Percentiles rank a stretch among this genome's conserved stretches.
Evolutionary conservation across 2,113 vertebrate genomes (phyloP).

Genomic region (Cyprinodon variegatus): DNA sequence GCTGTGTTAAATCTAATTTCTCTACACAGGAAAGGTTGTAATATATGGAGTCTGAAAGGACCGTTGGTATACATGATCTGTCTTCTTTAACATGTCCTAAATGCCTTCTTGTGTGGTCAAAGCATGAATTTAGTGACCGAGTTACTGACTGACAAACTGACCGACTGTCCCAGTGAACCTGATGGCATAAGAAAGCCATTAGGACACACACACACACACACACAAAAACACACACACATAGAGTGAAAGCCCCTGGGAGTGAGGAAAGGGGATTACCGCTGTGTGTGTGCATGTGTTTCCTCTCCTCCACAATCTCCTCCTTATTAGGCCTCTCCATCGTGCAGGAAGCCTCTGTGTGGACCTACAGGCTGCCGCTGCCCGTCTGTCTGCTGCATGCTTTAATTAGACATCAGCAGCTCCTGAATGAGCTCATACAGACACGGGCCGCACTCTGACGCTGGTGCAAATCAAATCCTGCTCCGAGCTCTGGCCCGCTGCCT

Average conservation of each 20-base stretch:
- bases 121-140: conserved; percentile 22
- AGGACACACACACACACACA: conserved; percentile 11
- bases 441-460: neutral
- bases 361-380: conserved; percentile 34
- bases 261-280: conserved; percentile 37
- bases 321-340: conserved; percentile 62
- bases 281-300: conserved; percentile 16
- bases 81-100: neutral
- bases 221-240: conserved; percentile 15
- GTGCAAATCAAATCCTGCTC: conserved; percentile 19
- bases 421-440: conserved; percentile 18
- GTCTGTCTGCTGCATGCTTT: conserved; percentile 40
- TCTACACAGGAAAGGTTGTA: neutral
- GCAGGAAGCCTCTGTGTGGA: conserved; percentile 25
- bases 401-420: conserved; percentile 49
- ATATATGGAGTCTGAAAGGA: neutral
- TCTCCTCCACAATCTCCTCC: conserved; percentile 36
- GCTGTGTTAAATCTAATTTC: no score
- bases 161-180: conserved; percentile 40
- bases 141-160: conserved; percentile 37
- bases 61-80: neutral
- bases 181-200: conserved; percentile 25
- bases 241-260: neutral
- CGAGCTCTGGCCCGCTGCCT: neutral
- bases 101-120: neutral